Percentiles rank a stretch among this genome's conserved stretches.
phyloP scores from a whole-genome alignment of 2,797 vertebrate species.

The Paguma larvata region DNA sequence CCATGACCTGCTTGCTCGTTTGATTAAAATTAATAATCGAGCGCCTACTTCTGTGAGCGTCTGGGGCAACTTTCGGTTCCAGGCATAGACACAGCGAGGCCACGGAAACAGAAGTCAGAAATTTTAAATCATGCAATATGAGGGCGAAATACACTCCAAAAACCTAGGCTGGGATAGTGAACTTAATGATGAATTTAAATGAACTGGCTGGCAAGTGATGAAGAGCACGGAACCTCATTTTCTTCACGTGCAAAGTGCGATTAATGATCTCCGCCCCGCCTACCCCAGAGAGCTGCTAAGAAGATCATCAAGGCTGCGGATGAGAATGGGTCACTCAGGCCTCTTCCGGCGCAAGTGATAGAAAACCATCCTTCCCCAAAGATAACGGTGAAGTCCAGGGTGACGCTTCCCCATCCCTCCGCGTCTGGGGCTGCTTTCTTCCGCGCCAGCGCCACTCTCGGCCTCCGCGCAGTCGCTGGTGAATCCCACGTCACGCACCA shows the following conservation, averaged over 20 bases:
- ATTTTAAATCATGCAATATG: background rate
- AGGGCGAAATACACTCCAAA: background rate
- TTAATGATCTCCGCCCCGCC: background rate
- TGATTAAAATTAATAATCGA: background rate
- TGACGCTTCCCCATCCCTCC: background rate
- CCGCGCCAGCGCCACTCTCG: background rate
- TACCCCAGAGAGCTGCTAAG: background rate
- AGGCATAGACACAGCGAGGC: background rate
- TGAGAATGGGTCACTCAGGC: background rate
- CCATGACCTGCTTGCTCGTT: background rate
- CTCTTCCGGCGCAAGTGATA: background rate
- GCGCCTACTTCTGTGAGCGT: background rate
- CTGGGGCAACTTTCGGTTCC: background rate
- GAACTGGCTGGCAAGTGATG: background rate
- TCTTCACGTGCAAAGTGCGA: conserved; percentile 3
- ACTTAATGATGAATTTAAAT: background rate
- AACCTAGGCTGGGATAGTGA: background rate
- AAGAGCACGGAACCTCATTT: background rate
- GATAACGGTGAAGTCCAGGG: background rate
- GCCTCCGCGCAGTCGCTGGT: background rate
- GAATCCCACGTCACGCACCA: background rate
- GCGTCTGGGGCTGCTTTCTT: background rate
- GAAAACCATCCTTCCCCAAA: background rate
- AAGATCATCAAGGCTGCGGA: background rate
- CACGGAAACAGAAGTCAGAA: background rate